Conservation (phyloP, 2,888 invertebrate genomes). For the Xanthostigma xanthostigma region DNA sequence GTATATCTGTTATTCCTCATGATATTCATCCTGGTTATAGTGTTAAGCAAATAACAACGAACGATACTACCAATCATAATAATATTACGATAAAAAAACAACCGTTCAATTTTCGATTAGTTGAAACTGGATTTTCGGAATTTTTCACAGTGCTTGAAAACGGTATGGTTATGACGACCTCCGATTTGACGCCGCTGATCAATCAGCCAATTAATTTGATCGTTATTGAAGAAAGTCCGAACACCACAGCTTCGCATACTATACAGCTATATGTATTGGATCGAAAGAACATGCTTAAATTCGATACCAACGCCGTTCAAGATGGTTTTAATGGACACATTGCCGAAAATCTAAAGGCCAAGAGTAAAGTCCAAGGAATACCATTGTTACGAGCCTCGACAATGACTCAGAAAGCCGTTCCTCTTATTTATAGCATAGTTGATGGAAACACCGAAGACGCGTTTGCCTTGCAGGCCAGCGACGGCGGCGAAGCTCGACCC, state of each 20-base stretch:
- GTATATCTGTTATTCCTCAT: conserved; percentile 61
- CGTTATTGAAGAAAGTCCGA: conserved; percentile 67
- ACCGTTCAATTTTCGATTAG: conserved; percentile 43
- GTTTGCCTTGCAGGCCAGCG: conserved; percentile 54
- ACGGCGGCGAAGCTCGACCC: conserved; percentile 28
- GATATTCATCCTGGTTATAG: conserved; percentile 83
- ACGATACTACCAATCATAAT: conserved; percentile 30
- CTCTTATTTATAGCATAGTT: conserved; percentile 65
- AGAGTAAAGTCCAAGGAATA: conserved; percentile 54
- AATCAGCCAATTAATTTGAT: conserved; percentile 69
- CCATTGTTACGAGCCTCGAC: conserved; percentile 58
- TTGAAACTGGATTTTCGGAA: conserved; percentile 68
- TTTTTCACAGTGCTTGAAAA: conserved; percentile 79
- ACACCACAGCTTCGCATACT: conserved; percentile 63
- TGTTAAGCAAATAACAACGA: conserved; percentile 59
- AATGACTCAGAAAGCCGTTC: conserved; percentile 38
- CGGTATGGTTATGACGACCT: conserved; percentile 82
- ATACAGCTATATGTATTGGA: conserved; percentile 72
- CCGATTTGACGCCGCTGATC: conserved; percentile 66
- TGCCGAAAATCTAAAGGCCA: conserved; percentile 58
- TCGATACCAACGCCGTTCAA: conserved; percentile 44
- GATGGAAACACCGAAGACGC: conserved; percentile 59
- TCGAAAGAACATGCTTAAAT: conserved; percentile 65
- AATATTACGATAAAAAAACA: no score
- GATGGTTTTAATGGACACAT: conserved; percentile 53